phyloP scores from a whole-genome alignment of 1,140 invertebrate genomes.

The Caenorhabditis remanei region DNA sequence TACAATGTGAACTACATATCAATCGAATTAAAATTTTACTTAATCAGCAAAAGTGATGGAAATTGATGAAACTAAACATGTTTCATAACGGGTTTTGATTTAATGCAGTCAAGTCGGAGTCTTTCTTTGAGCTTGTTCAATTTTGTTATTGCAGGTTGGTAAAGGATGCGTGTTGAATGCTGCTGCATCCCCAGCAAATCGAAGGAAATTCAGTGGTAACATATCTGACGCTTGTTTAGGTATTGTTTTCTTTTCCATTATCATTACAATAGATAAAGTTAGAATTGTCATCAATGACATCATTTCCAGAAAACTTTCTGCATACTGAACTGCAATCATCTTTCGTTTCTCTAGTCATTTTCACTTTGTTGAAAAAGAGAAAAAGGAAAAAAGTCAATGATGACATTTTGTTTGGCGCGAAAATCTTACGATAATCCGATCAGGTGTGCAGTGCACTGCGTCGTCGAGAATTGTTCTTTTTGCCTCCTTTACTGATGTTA shows the following conservation, averaged over 20 bases:
- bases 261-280: neutral
- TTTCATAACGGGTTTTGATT: no score
- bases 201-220: neutral
- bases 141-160: neutral
- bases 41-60: no score
- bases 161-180: neutral
- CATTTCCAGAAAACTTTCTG: constrained; percentile 17
- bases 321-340: neutral
- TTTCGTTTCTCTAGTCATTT: no score
- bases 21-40: no score
- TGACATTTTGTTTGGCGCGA: constrained; percentile 1
- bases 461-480: neutral
- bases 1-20: no score
- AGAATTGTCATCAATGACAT: constrained; percentile 30
- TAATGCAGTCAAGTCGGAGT: no score
- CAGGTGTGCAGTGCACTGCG: constrained; percentile 12
- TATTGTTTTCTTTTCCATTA: neutral
- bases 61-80: no score
- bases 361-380: neutral
- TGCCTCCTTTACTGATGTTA: neutral
- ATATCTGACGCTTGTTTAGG: constrained; percentile 3
- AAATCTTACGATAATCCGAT: constrained; percentile 13
- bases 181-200: neutral
- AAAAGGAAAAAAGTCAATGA: neutral
- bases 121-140: no score